Base-by-base conservation (phyloP, 2,888 invertebrate genomes). In the Mystacides longicornis region DNA sequence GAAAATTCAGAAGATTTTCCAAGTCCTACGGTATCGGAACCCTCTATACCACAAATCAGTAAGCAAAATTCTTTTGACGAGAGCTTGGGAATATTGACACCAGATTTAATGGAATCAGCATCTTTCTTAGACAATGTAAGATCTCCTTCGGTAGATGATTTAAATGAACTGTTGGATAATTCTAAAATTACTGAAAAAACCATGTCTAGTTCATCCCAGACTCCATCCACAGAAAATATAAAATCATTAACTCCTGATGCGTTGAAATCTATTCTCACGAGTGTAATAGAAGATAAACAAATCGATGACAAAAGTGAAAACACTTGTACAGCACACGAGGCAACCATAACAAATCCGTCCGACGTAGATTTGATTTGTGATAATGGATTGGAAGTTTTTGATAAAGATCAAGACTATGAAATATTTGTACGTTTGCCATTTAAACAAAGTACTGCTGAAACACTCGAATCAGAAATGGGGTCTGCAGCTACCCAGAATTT, bases 1-100 rank as follows among this genome's bases (percentile, higher is more conserved):
- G 22, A 22, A 4, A 42, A 19, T 22, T 22, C 49, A 11, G 52
- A 54, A 37, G 60, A 61, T 3, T 23, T 60, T 11, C 52, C 51
- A 7, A 62, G 62, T 51, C 62, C 62, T 49, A 76, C 72, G 3
- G 56, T 62, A 47, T 59, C 62, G 64, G 77, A 77, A 54, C 75
- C 72, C 62, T 77, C 77, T 43, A 59, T 72, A 49, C 75, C 68
- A 60, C 71, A 72, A 66, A 70, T 74, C 50, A 81, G 80, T 66
- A 89, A 89, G 69, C 85, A 89, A 67, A 87, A 88, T 68, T 92
- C 91, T 1, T 81, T 89, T 64, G 91, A 91, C 66, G 91, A 93
- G 67, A 89, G 89, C 65, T 75, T 92, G 63, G 92, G 92, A 3
- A 92, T 93, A 64, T 74, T 93, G 60, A 91, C 92, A 9, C 91